A percentile compares a stretch with the other conserved stretches of the same genome.
Conservation (phyloP, 2,888 invertebrate genomes). For the Monoplex corrugatus region DNA sequence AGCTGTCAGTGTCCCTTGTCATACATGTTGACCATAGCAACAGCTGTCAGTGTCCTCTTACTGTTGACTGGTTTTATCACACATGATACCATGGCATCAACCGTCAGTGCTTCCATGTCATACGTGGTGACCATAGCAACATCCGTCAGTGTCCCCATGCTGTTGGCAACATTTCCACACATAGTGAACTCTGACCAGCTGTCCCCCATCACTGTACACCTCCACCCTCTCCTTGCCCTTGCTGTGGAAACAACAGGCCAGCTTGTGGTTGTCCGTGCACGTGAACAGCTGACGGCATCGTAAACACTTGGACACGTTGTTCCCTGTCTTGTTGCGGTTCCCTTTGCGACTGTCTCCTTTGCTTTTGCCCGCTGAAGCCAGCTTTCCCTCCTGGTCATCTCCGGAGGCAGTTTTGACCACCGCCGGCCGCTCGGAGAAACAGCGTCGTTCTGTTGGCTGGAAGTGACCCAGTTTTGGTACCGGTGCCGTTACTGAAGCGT, state of each 20-base stretch:
- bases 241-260: constrained; percentile 77
- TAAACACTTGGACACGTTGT: constrained; percentile 75
- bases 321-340: constrained; percentile 54
- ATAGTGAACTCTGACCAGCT: constrained; percentile 70
- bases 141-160: constrained; percentile 72
- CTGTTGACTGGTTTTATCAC: constrained; percentile 62
- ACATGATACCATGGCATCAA: no score
- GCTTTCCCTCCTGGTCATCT: background rate
- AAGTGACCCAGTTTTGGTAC: constrained; percentile 41
- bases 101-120: no score
- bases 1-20: constrained; percentile 2
- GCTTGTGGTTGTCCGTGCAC: constrained; percentile 76
- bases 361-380: background rate
- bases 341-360: background rate
- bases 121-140: constrained; percentile 75
- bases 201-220: constrained; percentile 73
- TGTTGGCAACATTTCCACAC: constrained; percentile 78
- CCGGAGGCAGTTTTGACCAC: background rate
- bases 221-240: constrained; percentile 75
- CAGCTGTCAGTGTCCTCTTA: constrained; percentile 74
- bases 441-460: constrained; percentile 30
- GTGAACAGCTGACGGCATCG: constrained; percentile 77
- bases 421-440: constrained; percentile 39
- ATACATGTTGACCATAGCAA: constrained; percentile 74
- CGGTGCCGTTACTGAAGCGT: background rate